These are phyloP conservation scores for Rhopalosiphum maidis DNA, from an alignment of 1,140 invertebrate species.

Conservation along the genomic window DNA sequence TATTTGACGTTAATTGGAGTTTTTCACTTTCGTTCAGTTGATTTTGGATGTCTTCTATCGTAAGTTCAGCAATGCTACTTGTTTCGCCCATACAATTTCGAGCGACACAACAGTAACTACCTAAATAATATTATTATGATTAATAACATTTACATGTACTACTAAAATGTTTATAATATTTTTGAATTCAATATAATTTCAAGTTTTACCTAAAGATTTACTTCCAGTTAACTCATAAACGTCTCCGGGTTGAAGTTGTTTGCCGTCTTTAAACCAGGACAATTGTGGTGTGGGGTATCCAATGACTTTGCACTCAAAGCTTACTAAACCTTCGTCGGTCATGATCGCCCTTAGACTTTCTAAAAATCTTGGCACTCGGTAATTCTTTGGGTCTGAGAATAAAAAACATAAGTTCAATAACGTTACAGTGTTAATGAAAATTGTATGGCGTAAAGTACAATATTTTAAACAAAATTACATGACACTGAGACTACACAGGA, in stretches of 20 bases:
- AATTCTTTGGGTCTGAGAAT: slow-evolving; percentile 83
- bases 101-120: slow-evolving; percentile 90
- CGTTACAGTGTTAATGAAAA: not conserved
- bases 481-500: slow-evolving; percentile 76
- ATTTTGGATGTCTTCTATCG: slow-evolving; percentile 88
- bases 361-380: slow-evolving; percentile 86
- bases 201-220: slow-evolving; percentile 73
- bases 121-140: slow-evolving; percentile 62
- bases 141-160: not conserved
- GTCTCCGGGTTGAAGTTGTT: slow-evolving; percentile 88
- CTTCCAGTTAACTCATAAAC: slow-evolving; percentile 90
- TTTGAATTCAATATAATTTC: not conserved
- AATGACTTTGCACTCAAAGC: slow-evolving; percentile 91
- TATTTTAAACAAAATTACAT: slow-evolving; percentile 65
- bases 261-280: slow-evolving; percentile 90
- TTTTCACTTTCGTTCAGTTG: slow-evolving; percentile 87
- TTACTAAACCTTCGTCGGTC: slow-evolving; percentile 88
- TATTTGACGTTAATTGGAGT: slow-evolving; percentile 74
- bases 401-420: not conserved
- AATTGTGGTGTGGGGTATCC: slow-evolving; percentile 86
- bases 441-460: not conserved
- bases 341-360: slow-evolving; percentile 85
- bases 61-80: slow-evolving; percentile 83
- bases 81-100: slow-evolving; percentile 91
- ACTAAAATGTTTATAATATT: not conserved